Conservation (phyloP, 1,140 invertebrate species). For the Cydia splendana region DNA sequence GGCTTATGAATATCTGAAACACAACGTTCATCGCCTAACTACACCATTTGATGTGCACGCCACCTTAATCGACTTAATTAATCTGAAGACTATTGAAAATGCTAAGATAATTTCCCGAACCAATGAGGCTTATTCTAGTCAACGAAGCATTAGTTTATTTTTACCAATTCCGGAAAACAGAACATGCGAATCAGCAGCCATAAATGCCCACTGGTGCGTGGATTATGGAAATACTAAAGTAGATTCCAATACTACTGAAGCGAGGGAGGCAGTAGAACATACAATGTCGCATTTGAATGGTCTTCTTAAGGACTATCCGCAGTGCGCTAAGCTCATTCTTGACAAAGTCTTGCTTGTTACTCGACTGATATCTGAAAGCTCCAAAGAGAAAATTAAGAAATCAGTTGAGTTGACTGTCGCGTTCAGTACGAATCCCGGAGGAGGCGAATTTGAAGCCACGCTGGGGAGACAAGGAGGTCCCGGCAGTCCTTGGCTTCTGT, state of each 20-base stretch:
- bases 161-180: slow-evolving; percentile 83
- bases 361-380: slow-evolving; percentile 47
- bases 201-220: slow-evolving; percentile 90
- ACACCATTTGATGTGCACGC: slow-evolving; percentile 91
- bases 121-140: slow-evolving; percentile 39
- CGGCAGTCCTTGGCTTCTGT: slow-evolving; percentile 59
- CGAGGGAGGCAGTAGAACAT: slow-evolving; percentile 72
- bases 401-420: slow-evolving; percentile 81
- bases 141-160: slow-evolving; percentile 87
- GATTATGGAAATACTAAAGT: slow-evolving; percentile 80
- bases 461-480: slow-evolving; percentile 65
- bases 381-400: slow-evolving; percentile 39
- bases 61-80: slow-evolving; percentile 70
- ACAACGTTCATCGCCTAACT: slow-evolving; percentile 86
- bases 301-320: slow-evolving; percentile 77
- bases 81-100: slow-evolving; percentile 52
- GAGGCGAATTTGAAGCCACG: slow-evolving; percentile 85
- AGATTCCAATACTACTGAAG: slow-evolving; percentile 67
- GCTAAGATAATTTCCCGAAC: slow-evolving; percentile 48
- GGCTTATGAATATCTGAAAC: slow-evolving; percentile 82
- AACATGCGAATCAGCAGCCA: slow-evolving; percentile 86
- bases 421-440: slow-evolving; percentile 82
- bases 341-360: slow-evolving; percentile 75
- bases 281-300: slow-evolving; percentile 82
- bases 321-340: slow-evolving; percentile 80